These are phyloP conservation scores for Oplegnathus fasciatus DNA, from an alignment of 2,113 vertebrate species.

Conservation along the genomic window DNA sequence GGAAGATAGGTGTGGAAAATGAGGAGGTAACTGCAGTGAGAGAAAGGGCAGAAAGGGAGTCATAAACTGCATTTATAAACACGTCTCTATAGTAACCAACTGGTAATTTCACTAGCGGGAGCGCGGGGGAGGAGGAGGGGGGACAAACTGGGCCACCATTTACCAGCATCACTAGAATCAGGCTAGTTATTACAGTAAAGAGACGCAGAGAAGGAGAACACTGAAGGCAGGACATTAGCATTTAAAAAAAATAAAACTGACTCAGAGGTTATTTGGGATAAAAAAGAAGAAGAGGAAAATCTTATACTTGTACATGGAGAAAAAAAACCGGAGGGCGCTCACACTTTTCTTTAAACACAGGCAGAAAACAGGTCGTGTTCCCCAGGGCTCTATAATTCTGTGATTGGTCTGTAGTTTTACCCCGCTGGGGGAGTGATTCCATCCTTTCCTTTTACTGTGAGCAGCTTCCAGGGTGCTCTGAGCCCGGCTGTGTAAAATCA, in stretches of 20 bases:
- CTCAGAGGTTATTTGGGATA: conserved; percentile 19
- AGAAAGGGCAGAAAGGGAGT: conserved; percentile 78
- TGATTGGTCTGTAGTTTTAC: conserved; percentile 71
- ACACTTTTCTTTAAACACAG: conserved; percentile 36
- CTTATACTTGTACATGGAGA: conserved; percentile 13
- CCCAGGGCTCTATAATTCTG: conserved; percentile 65
- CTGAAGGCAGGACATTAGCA: conserved; percentile 18
- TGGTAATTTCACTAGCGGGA: conserved; percentile 82
- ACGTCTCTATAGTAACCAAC: conserved; percentile 87
- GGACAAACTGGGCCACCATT: conserved; percentile 75
- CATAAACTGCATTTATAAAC: conserved; percentile 85
- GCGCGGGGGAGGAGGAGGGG: conserved; percentile 30
- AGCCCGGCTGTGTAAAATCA: conserved; percentile 74
- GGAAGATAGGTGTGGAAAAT: conserved; percentile 56
- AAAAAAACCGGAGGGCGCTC: background rate
- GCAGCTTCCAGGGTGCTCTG: conserved; percentile 55
- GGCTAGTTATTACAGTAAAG: conserved; percentile 69
- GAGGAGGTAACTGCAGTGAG: conserved; percentile 61
- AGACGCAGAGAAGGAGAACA: conserved; percentile 26
- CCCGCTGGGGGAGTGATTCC: conserved; percentile 68
- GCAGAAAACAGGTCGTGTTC: conserved; percentile 61
- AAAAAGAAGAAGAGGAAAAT: background rate
- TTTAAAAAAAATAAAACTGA: conserved; percentile 14
- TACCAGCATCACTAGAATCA: conserved; percentile 69
- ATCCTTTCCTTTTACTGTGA: conserved; percentile 54